A percentile compares a stretch with the other conserved stretches of the same genome.
Conservation (phyloP, 1,140 invertebrate species). For the Stegodyphus dumicola region DNA sequence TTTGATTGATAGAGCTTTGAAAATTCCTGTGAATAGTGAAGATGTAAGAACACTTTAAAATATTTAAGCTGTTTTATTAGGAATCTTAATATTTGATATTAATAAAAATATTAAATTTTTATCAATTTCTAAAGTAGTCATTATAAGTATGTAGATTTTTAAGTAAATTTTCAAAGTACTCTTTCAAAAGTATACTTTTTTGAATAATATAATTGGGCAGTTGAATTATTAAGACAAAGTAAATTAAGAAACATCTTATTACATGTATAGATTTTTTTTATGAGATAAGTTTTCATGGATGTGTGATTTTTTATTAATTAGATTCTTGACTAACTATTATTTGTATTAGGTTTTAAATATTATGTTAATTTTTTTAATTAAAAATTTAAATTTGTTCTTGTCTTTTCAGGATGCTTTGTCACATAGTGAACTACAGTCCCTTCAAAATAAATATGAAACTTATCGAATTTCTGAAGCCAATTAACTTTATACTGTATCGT, state of each 20-base stretch:
- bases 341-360: not conserved
- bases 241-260: too few relatives aligned
- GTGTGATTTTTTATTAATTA: not conserved
- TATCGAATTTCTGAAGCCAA: conserved; percentile 22
- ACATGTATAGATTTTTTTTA: not conserved
- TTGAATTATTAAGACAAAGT: too few relatives aligned
- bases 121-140: too few relatives aligned
- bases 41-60: conserved; percentile 38
- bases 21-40: conserved; percentile 36
- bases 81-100: too few relatives aligned
- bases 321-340: not conserved
- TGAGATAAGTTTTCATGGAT: not conserved
- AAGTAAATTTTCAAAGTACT: too few relatives aligned
- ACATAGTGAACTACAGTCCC: conserved; percentile 33
- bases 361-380: not conserved
- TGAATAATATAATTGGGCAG: too few relatives aligned
- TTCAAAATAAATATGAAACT: conserved; percentile 48
- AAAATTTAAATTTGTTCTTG: not conserved
- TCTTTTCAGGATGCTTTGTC: conserved; percentile 27
- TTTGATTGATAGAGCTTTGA: conserved; percentile 53
- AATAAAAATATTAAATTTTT: too few relatives aligned
- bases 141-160: too few relatives aligned
- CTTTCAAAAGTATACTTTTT: too few relatives aligned
- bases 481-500: not conserved
- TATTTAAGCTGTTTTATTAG: too few relatives aligned